These are phyloP conservation scores for Orthonyx spaldingii DNA, from an alignment of 2,113 vertebrate species.

Conservation along the genomic window DNA sequence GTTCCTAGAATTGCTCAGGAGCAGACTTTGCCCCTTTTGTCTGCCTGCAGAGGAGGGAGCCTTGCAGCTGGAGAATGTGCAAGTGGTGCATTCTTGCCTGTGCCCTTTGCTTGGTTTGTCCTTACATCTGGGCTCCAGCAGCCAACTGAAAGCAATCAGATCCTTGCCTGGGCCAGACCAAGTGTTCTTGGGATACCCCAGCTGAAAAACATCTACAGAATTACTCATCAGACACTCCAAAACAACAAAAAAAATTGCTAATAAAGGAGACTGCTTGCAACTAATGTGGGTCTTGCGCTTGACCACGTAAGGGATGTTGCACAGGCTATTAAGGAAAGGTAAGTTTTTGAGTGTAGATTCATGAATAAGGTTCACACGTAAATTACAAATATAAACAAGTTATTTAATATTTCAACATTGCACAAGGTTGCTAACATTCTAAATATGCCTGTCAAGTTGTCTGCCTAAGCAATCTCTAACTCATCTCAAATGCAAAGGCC, in stretches of 20 bases:
- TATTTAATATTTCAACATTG: neutral
- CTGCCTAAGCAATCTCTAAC: neutral
- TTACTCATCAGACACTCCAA: neutral
- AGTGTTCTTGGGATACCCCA: neutral
- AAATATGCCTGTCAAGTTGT: neutral
- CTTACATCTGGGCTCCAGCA: neutral
- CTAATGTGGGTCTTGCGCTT: fast-evolving
- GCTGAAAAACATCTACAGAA: neutral
- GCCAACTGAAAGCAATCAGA: neutral
- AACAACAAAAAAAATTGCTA: neutral
- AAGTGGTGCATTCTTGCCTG: neutral
- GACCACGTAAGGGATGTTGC: neutral
- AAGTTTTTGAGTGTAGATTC: neutral
- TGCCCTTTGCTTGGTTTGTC: neutral
- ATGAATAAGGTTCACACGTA: neutral
- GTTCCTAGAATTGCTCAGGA: neutral
- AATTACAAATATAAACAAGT: neutral
- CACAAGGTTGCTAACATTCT: neutral
- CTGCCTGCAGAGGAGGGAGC: slow-evolving; percentile 45
- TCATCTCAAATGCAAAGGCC: neutral
- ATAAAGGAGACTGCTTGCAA: neutral
- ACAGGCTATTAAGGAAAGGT: neutral
- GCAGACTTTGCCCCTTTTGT: slow-evolving; percentile 33
- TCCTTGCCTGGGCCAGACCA: neutral
- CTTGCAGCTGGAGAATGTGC: slow-evolving; percentile 46